Percentiles rank a stretch among this genome's conserved stretches.
These are phyloP conservation scores for Galaxea fascicularis DNA, from an alignment of 92 coral and sea anemone genomes.

Conservation along the genomic window DNA sequence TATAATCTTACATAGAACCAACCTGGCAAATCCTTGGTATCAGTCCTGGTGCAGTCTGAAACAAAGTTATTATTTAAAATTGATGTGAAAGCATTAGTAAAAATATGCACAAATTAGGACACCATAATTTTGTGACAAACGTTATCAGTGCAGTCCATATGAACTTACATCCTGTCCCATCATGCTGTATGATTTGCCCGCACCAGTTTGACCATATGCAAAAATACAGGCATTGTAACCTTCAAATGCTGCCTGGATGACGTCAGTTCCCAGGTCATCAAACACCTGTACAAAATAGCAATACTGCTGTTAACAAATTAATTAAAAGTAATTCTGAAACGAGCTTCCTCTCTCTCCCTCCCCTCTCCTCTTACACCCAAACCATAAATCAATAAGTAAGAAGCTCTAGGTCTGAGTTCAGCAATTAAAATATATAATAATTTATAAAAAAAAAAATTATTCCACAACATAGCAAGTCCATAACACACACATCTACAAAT, in stretches of 20 bases:
- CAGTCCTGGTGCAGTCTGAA: constrained; percentile 87
- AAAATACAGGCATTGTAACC: constrained; percentile 97
- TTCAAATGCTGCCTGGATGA: constrained; percentile 91
- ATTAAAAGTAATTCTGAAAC: neutral
- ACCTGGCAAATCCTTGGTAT: constrained; percentile 97
- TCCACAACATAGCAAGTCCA: too few species aligned
- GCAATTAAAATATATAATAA: too few species aligned
- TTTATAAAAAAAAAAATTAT: too few species aligned
- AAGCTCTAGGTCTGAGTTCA: too few species aligned
- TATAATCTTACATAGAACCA: neutral
- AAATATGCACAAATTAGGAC: too few species aligned
- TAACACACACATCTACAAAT: too few species aligned
- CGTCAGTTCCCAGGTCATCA: constrained; percentile 88
- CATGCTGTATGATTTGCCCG: constrained; percentile 98
- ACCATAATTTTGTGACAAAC: too few species aligned
- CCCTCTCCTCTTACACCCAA: too few species aligned
- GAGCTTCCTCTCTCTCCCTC: neutral
- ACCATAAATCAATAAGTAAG: too few species aligned
- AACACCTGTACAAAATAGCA: constrained; percentile 70
- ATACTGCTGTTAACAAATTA: neutral
- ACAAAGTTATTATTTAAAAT: neutral
- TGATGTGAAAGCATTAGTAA: too few species aligned
- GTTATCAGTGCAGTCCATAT: neutral
- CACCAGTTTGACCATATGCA: constrained; percentile 99
- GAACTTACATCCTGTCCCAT: constrained; percentile 85